Evolutionary conservation across 2,797 vertebrate genomes (phyloP), one percentile per base, ranked within the genome.

Genomic region (Macroramphosus scolopax): DNA sequence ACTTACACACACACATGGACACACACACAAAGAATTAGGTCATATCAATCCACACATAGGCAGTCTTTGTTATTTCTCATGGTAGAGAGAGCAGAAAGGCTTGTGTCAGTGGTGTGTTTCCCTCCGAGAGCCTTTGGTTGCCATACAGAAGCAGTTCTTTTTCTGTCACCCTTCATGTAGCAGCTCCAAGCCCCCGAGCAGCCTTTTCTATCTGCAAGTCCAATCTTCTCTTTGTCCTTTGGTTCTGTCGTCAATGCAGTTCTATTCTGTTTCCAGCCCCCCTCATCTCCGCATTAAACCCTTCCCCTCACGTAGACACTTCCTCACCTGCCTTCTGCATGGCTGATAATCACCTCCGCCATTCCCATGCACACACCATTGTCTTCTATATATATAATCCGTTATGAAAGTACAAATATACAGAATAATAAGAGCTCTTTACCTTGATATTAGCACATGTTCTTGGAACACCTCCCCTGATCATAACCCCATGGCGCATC

Each of bases 221-320:
- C 81, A 68, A 78, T 72, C 78, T 76, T 63, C 77, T 82, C 78
- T 77, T 80, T 70, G 81, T 86, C 78, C 77, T 82, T 84, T 80
- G 83, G 84, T 87, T 90, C 81, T 86, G 82, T 89, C 83, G 90
- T 92, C 91, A 92, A 93, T 93, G 91, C 91, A 92, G 90, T 92
- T 91, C 85, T 88, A 88, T 89, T 91, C 88, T 91, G 85, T 92
- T 89, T 91, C 89, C 86, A 84, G 88, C 85, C 88, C 82, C 82
- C 82, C 77, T 79, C 84, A 87, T 90, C 80, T 87, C 76, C 86
- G 83, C 83, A 89, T 86, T n/a, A n/a, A 79, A 77, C 77, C 68
- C 68, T 61, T 71, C 51, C 63, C 47, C 49, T 51, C 69, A 48
- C 72, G 70, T 66, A 48, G 24, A 45, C 50, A 43, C 72, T 22